Evolutionary conservation across 2,113 vertebrate species (phyloP).

Genomic region (Irena cyanogastra): DNA sequence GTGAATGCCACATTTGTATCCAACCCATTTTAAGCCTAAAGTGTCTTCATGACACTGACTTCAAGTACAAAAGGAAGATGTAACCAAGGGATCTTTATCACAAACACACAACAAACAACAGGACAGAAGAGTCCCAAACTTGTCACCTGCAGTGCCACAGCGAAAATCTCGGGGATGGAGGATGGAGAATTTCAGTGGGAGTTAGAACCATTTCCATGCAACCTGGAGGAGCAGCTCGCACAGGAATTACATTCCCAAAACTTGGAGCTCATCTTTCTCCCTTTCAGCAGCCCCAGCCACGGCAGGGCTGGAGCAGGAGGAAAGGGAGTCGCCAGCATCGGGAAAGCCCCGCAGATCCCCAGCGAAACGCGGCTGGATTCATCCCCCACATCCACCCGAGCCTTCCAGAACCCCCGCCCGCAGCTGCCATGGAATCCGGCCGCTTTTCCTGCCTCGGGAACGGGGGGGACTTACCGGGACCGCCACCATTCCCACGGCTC

Average conservation of each 20-base stretch:
- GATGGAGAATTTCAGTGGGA: not conserved
- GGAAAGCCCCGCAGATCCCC: not conserved
- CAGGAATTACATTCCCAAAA: not conserved
- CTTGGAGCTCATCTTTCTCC: not conserved
- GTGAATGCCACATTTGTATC: not conserved
- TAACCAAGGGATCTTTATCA: not conserved
- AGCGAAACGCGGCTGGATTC: not conserved
- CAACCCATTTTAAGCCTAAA: not conserved
- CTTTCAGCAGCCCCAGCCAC: not conserved
- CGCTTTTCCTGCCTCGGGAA: not conserved
- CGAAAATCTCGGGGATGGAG: not conserved
- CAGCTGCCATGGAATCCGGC: not conserved
- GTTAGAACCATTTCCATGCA: not conserved
- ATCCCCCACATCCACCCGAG: not conserved
- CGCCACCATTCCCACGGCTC: not conserved
- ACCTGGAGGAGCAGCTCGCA: not conserved
- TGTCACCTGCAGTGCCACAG: not conserved
- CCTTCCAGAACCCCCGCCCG: not conserved
- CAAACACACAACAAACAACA: not conserved
- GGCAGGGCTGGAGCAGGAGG: not conserved
- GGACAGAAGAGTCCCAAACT: not conserved
- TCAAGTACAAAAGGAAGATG: not conserved
- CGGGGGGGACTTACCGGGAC: conserved; percentile 60
- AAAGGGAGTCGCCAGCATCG: not conserved
- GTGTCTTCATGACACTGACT: not conserved